Base-by-base conservation (phyloP, 2,113 vertebrate genomes). In the Urocynchramus pylzowi region DNA sequence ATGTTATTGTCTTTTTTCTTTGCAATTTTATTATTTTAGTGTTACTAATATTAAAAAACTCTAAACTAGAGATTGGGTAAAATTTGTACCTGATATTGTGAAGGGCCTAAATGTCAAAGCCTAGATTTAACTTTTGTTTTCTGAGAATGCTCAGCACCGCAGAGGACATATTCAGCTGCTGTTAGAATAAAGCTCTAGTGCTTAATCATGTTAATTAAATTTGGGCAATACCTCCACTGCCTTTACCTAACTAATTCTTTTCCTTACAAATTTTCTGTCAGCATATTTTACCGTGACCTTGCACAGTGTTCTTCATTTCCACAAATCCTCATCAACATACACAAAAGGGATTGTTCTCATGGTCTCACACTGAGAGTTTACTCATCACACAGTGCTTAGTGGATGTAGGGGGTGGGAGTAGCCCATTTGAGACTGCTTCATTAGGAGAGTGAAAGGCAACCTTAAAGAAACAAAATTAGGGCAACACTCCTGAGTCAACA, bases 391-490 rank as follows among this genome's bases (percentile, higher is more conserved):
- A 78, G 67, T 30, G 63, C 75, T 92, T 54, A 77, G 71, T 79
- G 54, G 79, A 75, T 71, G 68, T 37, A 88, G 90, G 64, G 74
- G 44, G 88, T 93, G 7, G 71, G 88, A 96, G 79, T 68, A 90
- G 79, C 69, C 41, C 54, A 70, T 96, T 96, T 80, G 84, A 93
- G n/a, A 84, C 49, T 60, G 41, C 79, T 94, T 95, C 82, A 93
- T 96, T 95, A 97, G 68, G 45, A 84, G 60, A 93, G 33, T 92
- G 82, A 95, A 80, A 95, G 71, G 82, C 89, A 91, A 87, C 70
- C 61, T 95, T 94, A 86, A 87, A 92, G 93, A 95, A 97, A 92
- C 49, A 47, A 64, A 97, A 94, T 92, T 76, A 95, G 79, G 95
- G 61, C 70, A 85, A 53, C 93, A 90, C 59, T 93, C 85, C 82